Evolutionary conservation across 1,140 invertebrate species (phyloP).

Genomic region (Cecropterus lyciades): DNA sequence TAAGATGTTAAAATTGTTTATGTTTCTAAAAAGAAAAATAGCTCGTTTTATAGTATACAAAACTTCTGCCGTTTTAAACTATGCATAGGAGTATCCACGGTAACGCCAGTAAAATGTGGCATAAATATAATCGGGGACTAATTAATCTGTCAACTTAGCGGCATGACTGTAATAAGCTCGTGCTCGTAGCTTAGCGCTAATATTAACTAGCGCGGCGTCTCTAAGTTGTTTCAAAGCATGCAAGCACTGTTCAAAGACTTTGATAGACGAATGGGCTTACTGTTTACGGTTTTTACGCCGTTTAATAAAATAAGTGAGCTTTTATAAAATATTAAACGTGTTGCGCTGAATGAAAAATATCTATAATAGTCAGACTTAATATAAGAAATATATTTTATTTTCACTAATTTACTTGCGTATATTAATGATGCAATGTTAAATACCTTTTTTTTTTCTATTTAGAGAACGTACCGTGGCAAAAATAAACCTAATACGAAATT

Average conservation of each 20-base stretch:
- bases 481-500: no score
- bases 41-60: no score
- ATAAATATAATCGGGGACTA: constrained; percentile 55
- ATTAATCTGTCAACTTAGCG: constrained; percentile 63
- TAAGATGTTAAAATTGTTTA: no score
- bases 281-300: not conserved
- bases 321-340: no score
- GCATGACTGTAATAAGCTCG: constrained; percentile 35
- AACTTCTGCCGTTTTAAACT: not conserved
- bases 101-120: not conserved
- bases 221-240: constrained; percentile 11
- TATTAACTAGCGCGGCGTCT: constrained; percentile 20
- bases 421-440: no score
- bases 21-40: no score
- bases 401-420: no score
- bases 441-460: no score
- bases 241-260: constrained; percentile 19
- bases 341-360: no score
- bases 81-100: not conserved
- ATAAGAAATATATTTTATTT: not conserved
- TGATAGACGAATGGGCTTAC: constrained; percentile 20
- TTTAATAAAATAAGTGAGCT: constrained; percentile 1
- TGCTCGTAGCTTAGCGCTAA: constrained; percentile 1
- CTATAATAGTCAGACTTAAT: no score
- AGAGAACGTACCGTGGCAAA: no score